Base-by-base conservation (phyloP, 2,113 vertebrate species). In the Phoxinus phoxinus region DNA sequence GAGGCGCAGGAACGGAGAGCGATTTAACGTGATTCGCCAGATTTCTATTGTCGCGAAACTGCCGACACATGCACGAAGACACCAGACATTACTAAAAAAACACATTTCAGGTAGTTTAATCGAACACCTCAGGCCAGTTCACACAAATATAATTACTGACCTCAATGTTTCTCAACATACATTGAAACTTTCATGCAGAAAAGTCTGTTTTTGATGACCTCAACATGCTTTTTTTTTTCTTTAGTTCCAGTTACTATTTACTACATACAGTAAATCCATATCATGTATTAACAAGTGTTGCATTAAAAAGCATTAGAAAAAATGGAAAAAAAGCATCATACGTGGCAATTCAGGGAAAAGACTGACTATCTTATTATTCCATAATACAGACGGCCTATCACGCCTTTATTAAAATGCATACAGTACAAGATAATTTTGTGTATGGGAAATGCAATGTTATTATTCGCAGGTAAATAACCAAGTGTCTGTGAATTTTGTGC, bases 11-110 rank as follows among this genome's bases (percentile, higher is more conserved):
- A 87, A 89, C 84, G 27, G 51, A 84, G 23, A 35, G 27, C 9
- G 19, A 67, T 58, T 73, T 44, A 63, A 80, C 88, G 91, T 89
- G 92, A 91, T 88, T 90, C 84, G 69, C 83, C 41, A 9, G 59
- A 74, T 93, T 92, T 71, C 94, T 93, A 65, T 75, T 56, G 32
- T 59, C 75, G 9, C 69, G 6, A 21, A 19, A 21, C 23, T 13
- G 44, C 58, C 83, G 21, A 21, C 67, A 35, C 46, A 61, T 9
- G 10, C 77, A 74, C 21, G 5, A 27, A 71, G 23, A 74, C 59
- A 86, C 48, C 25, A 81, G 15, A 48, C 51, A 30, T 58, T 4
- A 83, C 19, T 2, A 32, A 77, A 53, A 27, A 25, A 59, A 37
- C 72, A 86, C 80, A 86, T 51, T 51, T 84, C 48, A 61, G 69